Evolutionary conservation across 2,888 invertebrate species (phyloP), one percentile per base, ranked within the genome.

Genomic region (Dexiosoma caninum): DNA sequence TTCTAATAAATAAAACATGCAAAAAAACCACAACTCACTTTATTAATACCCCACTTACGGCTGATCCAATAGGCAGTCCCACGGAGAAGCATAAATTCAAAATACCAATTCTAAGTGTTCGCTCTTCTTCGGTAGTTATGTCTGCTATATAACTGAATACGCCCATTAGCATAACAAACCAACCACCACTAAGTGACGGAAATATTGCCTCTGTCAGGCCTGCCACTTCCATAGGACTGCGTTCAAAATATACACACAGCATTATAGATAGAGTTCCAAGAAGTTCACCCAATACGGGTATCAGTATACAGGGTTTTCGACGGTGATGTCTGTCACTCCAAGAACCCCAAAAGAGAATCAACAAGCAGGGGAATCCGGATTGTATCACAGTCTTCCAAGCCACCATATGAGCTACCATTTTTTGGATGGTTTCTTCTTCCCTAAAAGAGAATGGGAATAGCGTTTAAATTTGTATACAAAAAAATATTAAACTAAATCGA

Each of bases 141-240:
- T 97, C 96, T 1, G 94, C 95, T 77, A 97, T 94, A 87, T 97
- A 97, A 90, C 96, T 95, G 90, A 97, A 95, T 83, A 96, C 94
- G 19, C 95, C 95, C 95, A 96, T 96, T 85, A 96, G 94, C 95
- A 96, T 95, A 32, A 95, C 95, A 88, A 95, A 95, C 96, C 96
- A 96, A 8, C 96, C 96, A 9, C 96, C 90, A 0, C 95, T 95
- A 7, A 96, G 86, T 0, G 95, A 95, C 2, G 96, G 96, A 89
- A 95, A 95, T 82, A 96, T 92, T 0, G 95, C 95, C 89, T 96
- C 96, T 0, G 95, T 94, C 5, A 95, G 92, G 0, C 95, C 96
- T 14, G 95, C 94, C 2, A 93, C 94, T 91, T 96, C 96, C 92
- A 96, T 95, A 0, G 95, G 95, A 42, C 95, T 90, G 86, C 95